Percentiles rank a stretch among this genome's conserved stretches.
Conservation (phyloP, 1,140 invertebrate species). For the Drosophila lacteicornis region DNA sequence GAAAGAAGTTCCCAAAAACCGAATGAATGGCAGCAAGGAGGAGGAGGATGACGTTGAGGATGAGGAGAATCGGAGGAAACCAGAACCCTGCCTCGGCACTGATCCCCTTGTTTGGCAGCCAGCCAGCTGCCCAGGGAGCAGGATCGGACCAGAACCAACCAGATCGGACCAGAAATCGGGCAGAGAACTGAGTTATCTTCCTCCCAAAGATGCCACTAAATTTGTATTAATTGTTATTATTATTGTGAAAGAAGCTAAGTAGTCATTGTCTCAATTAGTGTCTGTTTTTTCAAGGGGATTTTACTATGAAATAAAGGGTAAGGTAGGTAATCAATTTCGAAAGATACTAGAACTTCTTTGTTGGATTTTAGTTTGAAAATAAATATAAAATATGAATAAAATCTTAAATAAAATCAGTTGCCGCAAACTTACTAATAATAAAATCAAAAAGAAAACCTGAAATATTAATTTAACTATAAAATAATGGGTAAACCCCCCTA, state of each 20-base stretch:
- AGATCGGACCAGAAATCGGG: constrained; percentile 3
- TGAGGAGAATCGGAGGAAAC: constrained; percentile 19
- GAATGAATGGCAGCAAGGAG: neutral
- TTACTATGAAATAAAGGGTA: no score
- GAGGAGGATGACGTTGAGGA: neutral
- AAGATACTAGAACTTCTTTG: no score
- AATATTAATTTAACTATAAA: no score
- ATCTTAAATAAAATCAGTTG: no score
- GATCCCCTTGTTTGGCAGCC: constrained; percentile 46
- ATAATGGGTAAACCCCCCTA: no score
- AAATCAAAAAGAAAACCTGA: no score
- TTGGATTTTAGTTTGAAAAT: neutral
- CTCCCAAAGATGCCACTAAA: no score
- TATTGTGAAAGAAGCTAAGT: neutral
- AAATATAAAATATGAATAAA: neutral
- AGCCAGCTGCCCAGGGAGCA: constrained; percentile 39
- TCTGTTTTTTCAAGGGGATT: no score
- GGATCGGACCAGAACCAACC: constrained; percentile 6
- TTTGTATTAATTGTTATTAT: neutral
- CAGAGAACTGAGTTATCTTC: neutral
- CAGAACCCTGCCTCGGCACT: constrained; percentile 28
- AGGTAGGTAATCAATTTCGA: no score
- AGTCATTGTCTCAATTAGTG: neutral
- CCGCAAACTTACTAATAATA: no score
- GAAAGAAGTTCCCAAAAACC: constrained; percentile 48